Base-by-base conservation (phyloP, 2,888 invertebrate species). In the Terebella lapidaria region DNA sequence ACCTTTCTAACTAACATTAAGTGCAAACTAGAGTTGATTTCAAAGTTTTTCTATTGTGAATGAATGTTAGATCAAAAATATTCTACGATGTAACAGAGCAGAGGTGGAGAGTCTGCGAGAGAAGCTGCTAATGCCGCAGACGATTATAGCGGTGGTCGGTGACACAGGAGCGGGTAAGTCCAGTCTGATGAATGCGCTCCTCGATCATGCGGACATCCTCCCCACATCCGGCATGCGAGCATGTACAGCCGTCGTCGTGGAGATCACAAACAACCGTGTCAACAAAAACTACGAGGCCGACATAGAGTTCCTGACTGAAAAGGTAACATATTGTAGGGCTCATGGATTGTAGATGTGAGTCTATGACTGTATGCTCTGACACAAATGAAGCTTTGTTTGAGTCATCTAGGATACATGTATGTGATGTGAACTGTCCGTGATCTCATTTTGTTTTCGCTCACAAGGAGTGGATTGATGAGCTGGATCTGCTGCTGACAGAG, bases 201-300 rank as follows among this genome's bases (percentile, higher is more conserved):
- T 74, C 27, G 71, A 72, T 55, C 71, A 72, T 27, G 62, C 65
- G 1, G 66, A 65, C 57, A 66, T 73, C 5, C 65, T 74, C 20
- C 74, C 74, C 1, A 74, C 74, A 1, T 74, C 74, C 1, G 72
- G 74, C 2, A 70, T 73, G 57, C 57, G 70, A 29, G 74, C 74
- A 1, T 74, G 74, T 59, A 74, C 74, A 2, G 72, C 74, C 5
- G 73, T 72, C 0, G 73, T 73, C 2, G 73, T 73, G 18, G 70
- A 72, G 58, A 67, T 73, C 2, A 57, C 64, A 1, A 54, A 67
- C 28, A 72, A 72, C 57, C 60, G 63, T 2, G 46, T n/a, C n/a
- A 68, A 59, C 35, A 52, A 60, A 42, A 51, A 62, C 30, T 74
- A 67, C 57, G 70, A 71, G 60, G 73, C 71, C 4, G 70, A 72